Percentiles rank a stretch among this genome's conserved stretches.
Evolutionary conservation across 2,888 invertebrate species (phyloP).

Genomic region (Tethea ocularis): DNA sequence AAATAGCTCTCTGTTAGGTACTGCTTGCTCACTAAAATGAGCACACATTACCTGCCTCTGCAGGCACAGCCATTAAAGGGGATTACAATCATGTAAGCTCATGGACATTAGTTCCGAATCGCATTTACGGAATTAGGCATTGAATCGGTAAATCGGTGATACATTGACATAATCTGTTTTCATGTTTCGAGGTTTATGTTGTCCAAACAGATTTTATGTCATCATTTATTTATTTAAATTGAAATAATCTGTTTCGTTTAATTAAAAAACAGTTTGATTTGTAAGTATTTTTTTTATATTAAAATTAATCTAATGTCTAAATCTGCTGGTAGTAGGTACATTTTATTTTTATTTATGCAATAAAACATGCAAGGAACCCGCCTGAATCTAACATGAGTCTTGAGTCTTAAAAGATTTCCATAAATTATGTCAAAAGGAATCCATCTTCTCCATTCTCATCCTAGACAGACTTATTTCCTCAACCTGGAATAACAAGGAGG

Average conservation of each 20-base stretch:
- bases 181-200: slow-evolving; percentile 19
- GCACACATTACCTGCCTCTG: not conserved
- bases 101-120: slow-evolving; percentile 58
- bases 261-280: not conserved
- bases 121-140: slow-evolving; percentile 52
- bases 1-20: not conserved
- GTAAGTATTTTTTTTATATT: not conserved
- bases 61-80: slow-evolving; percentile 42
- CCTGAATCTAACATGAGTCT: too few relatives aligned
- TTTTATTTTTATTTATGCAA: too few relatives aligned
- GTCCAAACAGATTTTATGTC: slow-evolving; percentile 30
- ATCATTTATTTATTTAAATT: slow-evolving; percentile 31
- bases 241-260: slow-evolving; percentile 24
- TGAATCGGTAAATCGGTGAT: slow-evolving; percentile 50
- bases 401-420: too few relatives aligned
- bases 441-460: not conserved
- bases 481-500: not conserved
- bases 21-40: not conserved
- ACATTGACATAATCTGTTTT: slow-evolving; percentile 57
- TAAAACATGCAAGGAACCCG: too few relatives aligned
- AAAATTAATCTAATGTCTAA: too few relatives aligned
- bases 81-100: slow-evolving; percentile 66
- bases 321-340: too few relatives aligned
- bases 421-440: not conserved
- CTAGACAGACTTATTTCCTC: not conserved